A percentile compares a stretch with the other conserved stretches of the same genome.
phyloP scores from a whole-genome alignment of 2,888 invertebrate species.

The Microchrysa polita region DNA sequence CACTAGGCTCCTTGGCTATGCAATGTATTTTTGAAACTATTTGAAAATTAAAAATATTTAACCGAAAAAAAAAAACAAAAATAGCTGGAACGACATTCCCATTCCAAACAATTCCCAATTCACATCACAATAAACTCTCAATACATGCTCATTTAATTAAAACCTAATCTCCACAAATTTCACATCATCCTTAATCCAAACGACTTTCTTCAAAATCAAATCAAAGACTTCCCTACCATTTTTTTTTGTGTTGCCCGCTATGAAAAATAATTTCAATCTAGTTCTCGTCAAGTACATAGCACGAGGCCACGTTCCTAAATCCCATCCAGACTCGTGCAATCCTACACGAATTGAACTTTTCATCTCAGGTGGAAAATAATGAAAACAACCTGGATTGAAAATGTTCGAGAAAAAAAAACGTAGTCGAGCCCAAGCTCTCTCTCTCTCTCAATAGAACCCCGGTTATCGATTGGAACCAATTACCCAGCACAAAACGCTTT shows the following conservation, averaged over 20 bases:
- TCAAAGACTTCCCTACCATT: neutral
- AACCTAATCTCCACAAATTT: neutral
- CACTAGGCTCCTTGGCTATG: too few relatives aligned
- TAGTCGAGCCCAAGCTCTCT: too few relatives aligned
- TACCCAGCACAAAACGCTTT: conserved; percentile 40
- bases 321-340: neutral
- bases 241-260: neutral
- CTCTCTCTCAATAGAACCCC: conserved; percentile 24
- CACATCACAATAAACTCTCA: too few relatives aligned
- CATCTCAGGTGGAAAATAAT: neutral
- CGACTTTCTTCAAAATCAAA: neutral
- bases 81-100: too few relatives aligned
- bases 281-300: neutral
- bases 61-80: too few relatives aligned
- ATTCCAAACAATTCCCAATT: too few relatives aligned
- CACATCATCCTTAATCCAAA: neutral
- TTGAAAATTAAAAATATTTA: too few relatives aligned
- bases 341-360: neutral
- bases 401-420: conserved; percentile 8
- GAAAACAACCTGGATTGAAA: neutral
- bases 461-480: conserved; percentile 43
- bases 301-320: neutral
- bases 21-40: too few relatives aligned
- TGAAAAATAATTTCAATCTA: neutral
- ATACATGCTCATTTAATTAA: neutral